A percentile compares a stretch with the other conserved stretches of the same genome.
Evolutionary conservation across 2,797 vertebrate species (phyloP).

Genomic region (Onychomys leucogaster): DNA sequence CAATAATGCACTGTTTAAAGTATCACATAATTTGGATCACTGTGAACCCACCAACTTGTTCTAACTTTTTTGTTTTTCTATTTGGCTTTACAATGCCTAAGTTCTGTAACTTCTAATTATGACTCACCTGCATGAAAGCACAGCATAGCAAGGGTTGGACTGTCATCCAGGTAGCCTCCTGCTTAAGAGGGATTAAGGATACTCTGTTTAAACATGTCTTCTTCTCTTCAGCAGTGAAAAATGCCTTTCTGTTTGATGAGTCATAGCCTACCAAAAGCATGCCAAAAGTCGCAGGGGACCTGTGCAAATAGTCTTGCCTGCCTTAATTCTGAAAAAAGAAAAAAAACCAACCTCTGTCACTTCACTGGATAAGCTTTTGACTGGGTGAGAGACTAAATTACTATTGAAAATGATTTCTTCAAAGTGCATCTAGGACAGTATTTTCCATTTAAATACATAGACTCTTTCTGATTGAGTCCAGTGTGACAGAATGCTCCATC

Average conservation of each 20-base stretch:
- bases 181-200: conserved; percentile 73
- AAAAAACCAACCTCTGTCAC: conserved; percentile 14
- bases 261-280: conserved; percentile 56
- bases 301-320: conserved; percentile 1
- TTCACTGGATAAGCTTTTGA: conserved; percentile 14
- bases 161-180: conserved; percentile 63
- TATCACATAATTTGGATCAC: neutral
- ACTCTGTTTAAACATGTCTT: conserved; percentile 63
- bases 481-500: neutral
- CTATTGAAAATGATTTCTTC: conserved; percentile 25
- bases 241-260: conserved; percentile 72
- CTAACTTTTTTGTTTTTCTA: neutral
- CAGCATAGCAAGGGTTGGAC: conserved; percentile 45
- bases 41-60: neutral
- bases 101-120: conserved; percentile 30
- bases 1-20: neutral
- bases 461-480: neutral
- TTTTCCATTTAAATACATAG: neutral
- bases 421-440: neutral
- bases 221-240: conserved; percentile 74
- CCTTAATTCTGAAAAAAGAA: conserved; percentile 12
- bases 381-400: neutral
- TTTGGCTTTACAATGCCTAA: conserved; percentile 25
- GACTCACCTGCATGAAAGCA: conserved; percentile 65
- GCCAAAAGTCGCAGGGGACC: neutral